Evolutionary conservation across 1,140 invertebrate genomes (phyloP).

Genomic region (Dermatophagoides farinae): DNA sequence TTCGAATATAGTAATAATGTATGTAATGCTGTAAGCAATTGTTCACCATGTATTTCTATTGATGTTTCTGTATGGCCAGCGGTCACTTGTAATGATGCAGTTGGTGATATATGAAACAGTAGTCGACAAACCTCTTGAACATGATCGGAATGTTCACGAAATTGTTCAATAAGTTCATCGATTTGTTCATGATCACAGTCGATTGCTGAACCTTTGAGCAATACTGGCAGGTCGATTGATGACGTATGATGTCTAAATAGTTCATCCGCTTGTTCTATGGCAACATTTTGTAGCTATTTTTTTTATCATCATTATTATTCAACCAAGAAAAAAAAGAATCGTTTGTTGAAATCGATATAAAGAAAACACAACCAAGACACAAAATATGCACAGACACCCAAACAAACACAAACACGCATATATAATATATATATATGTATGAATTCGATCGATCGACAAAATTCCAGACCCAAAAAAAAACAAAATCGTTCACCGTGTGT

Average conservation of each 20-base stretch:
- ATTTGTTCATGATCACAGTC: conserved; percentile 55
- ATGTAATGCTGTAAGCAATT: conserved; percentile 72
- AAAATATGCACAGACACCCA: no score
- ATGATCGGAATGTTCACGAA: conserved; percentile 74
- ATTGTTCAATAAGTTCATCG: conserved; percentile 56
- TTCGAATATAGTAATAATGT: conserved; percentile 72
- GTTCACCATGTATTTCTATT: conserved; percentile 68
- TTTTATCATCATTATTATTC: no score
- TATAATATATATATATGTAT: no score
- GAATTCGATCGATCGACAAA: no score
- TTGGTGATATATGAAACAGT: conserved; percentile 75
- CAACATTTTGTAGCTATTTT: conserved; percentile 42
- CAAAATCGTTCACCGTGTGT: no score
- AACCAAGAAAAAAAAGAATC: conserved; percentile 5
- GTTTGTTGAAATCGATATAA: background rate
- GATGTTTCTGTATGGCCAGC: conserved; percentile 85
- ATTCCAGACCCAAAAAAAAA: no score
- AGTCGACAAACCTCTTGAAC: conserved; percentile 88
- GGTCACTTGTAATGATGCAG: conserved; percentile 78
- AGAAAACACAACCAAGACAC: background rate
- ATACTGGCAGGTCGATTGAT: conserved; percentile 47
- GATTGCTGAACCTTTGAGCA: conserved; percentile 52
- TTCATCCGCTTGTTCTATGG: conserved; percentile 46
- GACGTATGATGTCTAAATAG: conserved; percentile 40
- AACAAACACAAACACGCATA: no score